A percentile compares a stretch with the other conserved stretches of the same genome.
These are phyloP conservation scores for Leptobrachium leishanense DNA, from an alignment of 2,113 vertebrate genomes.

Conservation along the genomic window DNA sequence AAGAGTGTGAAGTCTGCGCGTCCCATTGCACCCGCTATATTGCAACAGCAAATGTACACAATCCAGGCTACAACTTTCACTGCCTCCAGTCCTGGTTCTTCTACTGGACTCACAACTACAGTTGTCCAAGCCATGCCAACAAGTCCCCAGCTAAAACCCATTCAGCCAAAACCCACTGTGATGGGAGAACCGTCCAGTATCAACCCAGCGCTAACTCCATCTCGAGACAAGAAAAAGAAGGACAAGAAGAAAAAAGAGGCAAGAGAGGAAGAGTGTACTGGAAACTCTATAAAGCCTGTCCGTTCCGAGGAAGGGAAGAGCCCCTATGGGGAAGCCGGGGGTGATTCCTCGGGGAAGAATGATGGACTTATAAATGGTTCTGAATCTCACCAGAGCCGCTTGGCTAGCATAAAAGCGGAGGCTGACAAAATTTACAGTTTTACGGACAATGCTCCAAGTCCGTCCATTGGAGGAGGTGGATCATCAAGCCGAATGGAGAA, in stretches of 20 bases:
- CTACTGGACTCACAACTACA: constrained; percentile 74
- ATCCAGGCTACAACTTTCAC: constrained; percentile 81
- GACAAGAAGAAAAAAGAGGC: constrained; percentile 96
- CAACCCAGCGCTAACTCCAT: constrained; percentile 81
- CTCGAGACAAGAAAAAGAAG: constrained; percentile 98
- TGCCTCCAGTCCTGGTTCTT: constrained; percentile 80
- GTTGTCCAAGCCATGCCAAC: constrained; percentile 91
- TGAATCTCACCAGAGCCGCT: constrained; percentile 90
- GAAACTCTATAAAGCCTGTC: constrained; percentile 82
- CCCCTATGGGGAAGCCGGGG: constrained; percentile 80
- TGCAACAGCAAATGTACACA: constrained; percentile 86
- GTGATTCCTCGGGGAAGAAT: constrained; percentile 77
- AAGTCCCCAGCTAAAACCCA: constrained; percentile 93
- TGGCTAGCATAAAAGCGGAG: constrained; percentile 96
- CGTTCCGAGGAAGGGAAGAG: constrained; percentile 89
- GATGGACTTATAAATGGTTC: constrained; percentile 92
- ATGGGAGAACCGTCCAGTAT: constrained; percentile 84
- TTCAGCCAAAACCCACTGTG: constrained; percentile 87
- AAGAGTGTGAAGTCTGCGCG: constrained; percentile 91
- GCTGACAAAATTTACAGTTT: constrained; percentile 98
- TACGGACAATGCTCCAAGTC: constrained; percentile 94
- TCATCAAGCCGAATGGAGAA: constrained; percentile 83
- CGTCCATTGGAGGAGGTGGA: constrained; percentile 81
- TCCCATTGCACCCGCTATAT: constrained; percentile 79
- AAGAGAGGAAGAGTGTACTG: constrained; percentile 89